A percentile compares a stretch with the other conserved stretches of the same genome.
Evolutionary conservation across 2,888 invertebrate species (phyloP).

Genomic region (Catocala fraxini): DNA sequence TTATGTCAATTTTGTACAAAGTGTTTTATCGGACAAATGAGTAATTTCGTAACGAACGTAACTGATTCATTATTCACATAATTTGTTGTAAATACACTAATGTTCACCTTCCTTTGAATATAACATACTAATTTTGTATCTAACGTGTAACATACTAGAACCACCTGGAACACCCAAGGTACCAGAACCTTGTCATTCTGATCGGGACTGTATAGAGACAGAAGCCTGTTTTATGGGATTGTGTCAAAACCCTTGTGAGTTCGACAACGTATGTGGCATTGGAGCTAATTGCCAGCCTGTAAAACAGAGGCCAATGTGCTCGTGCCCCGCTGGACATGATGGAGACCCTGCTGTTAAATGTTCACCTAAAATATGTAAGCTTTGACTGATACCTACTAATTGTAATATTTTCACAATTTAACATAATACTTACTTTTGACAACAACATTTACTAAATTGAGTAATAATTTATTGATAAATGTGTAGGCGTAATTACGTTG

Average conservation of each 20-base stretch:
- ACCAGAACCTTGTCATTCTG: conserved; percentile 93
- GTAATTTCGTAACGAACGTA: conserved; percentile 42
- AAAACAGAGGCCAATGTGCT: conserved; percentile 94
- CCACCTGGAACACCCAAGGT: conserved; percentile 90
- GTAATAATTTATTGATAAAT: too few relatives aligned
- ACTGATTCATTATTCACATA: conserved; percentile 33
- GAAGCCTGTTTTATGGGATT: conserved; percentile 94
- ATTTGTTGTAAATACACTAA: conserved; percentile 62
- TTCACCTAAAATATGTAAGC: conserved; percentile 93
- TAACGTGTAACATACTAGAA: conserved; percentile 88
- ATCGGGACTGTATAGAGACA: conserved; percentile 94
- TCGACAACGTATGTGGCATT: conserved; percentile 92
- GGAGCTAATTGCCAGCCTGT: conserved; percentile 93
- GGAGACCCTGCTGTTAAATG: conserved; percentile 95
- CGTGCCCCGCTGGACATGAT: conserved; percentile 93
- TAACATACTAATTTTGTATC: conserved; percentile 76
- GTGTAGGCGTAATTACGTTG: too few relatives aligned
- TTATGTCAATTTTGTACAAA: conserved; percentile 17
- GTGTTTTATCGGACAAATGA: conserved; percentile 84
- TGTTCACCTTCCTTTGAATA: conserved; percentile 48
- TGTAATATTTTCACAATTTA: conserved; percentile 30
- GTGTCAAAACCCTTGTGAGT: conserved; percentile 94
- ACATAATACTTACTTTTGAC: conserved; percentile 22
- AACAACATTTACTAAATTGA: not conserved
- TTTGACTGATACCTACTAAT: conserved; percentile 60